A percentile compares a stretch with the other conserved stretches of the same genome.
These are phyloP conservation scores for Glandiceps talaboti DNA, from an alignment of 53 echinoderm and acorn worm genomes.

Conservation along the genomic window DNA sequence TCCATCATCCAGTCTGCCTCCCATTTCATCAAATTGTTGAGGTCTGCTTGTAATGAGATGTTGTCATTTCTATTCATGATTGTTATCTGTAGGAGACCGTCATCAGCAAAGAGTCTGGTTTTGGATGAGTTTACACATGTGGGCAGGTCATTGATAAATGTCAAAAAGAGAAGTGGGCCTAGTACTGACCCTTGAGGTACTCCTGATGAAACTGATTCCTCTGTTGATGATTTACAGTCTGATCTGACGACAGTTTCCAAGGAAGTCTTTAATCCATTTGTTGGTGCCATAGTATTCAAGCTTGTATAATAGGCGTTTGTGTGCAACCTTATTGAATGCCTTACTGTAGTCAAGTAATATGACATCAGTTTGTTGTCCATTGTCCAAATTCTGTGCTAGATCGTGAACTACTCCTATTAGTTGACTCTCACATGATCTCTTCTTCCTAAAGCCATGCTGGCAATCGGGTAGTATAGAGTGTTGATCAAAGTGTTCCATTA, in stretches of 20 bases:
- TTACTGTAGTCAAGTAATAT: conserved; percentile 1
- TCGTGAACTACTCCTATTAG: conserved; percentile 10
- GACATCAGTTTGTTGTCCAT: background rate
- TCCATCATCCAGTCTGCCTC: conserved; percentile 1
- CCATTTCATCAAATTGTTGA: conserved; percentile 3
- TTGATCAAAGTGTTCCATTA: conserved; percentile 15
- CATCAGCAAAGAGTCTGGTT: conserved; percentile 6
- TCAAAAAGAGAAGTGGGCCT: conserved; percentile 2
- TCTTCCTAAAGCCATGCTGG: conserved; percentile 23
- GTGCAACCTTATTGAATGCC: background rate
- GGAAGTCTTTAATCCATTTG: background rate
- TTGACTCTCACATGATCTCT: conserved; percentile 16
- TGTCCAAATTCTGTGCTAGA: background rate
- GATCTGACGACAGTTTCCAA: no score
- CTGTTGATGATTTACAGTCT: background rate
- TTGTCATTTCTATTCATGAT: background rate
- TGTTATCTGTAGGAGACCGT: background rate
- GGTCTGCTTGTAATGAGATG: conserved; percentile 1
- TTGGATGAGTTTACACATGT: background rate
- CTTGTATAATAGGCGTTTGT: background rate
- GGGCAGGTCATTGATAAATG: conserved; percentile 2
- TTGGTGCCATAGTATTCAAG: background rate
- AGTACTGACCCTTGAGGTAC: conserved; percentile 14
- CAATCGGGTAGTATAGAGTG: conserved; percentile 6
- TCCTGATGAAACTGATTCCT: background rate